Conservation (phyloP, 2,888 invertebrate species). For the Helobdella robusta region DNA sequence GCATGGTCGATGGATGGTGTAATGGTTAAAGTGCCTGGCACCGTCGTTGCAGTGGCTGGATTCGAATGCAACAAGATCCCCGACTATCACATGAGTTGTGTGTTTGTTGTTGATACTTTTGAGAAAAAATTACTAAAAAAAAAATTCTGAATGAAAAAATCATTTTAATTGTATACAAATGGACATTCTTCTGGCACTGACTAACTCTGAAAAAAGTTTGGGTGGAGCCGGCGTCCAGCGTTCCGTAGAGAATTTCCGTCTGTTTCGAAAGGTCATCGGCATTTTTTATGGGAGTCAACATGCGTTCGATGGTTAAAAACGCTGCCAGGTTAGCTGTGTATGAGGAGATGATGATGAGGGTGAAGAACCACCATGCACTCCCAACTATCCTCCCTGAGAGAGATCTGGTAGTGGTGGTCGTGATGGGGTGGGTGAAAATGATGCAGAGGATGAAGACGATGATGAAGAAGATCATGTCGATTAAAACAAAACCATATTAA, state of each 20-base stretch:
- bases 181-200: too few species aligned
- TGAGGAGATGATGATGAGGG: slow-evolving; percentile 91
- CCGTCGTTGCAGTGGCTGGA: too few species aligned
- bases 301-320: slow-evolving; percentile 90
- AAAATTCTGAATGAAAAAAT: too few species aligned
- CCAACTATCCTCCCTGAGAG: slow-evolving; percentile 78
- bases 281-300: slow-evolving; percentile 87
- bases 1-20: too few species aligned
- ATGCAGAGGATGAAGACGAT: too few species aligned
- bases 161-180: too few species aligned
- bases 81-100: too few species aligned
- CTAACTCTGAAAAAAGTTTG: slow-evolving; percentile 78
- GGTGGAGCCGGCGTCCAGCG: slow-evolving; percentile 82
- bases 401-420: slow-evolving; percentile 42
- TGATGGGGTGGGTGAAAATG: background rate
- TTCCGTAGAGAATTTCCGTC: slow-evolving; percentile 84
- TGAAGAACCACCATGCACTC: slow-evolving; percentile 94
- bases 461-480: background rate
- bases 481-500: too few species aligned
- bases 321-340: slow-evolving; percentile 96
- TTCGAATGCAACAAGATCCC: too few species aligned
- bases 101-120: too few species aligned
- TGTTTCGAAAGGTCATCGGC: slow-evolving; percentile 90
- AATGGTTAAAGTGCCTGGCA: too few species aligned
- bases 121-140: too few species aligned